These are phyloP conservation scores for Andrena flavipes DNA, from an alignment of 2,888 invertebrate genomes.

Conservation along the genomic window DNA sequence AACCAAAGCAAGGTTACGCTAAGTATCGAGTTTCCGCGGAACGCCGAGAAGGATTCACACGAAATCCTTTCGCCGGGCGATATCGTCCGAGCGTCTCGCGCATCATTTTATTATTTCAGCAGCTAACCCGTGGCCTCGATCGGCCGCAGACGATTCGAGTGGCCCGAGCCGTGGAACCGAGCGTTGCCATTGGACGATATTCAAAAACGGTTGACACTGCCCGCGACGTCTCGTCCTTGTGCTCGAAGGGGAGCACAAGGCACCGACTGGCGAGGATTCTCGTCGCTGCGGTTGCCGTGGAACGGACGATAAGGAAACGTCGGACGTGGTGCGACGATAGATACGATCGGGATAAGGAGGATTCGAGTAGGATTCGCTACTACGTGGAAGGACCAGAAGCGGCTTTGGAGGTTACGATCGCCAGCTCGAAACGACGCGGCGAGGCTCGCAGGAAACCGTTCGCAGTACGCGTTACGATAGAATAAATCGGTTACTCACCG, in stretches of 20 bases:
- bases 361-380: neutral
- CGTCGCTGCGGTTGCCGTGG: neutral
- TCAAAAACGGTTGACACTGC: conserved; percentile 64
- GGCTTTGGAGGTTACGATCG: conserved; percentile 71
- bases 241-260: neutral
- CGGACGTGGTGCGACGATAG: neutral
- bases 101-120: neutral
- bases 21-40: conserved; percentile 25
- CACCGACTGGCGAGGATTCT: neutral
- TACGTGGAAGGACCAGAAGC: conserved; percentile 58
- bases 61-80: neutral
- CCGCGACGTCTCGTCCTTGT: conserved; percentile 23
- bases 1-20: neutral
- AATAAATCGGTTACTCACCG: conserved; percentile 44
- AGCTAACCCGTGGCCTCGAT: neutral
- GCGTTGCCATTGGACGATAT: conserved; percentile 60
- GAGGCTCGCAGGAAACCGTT: conserved; percentile 23
- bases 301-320: conserved; percentile 9
- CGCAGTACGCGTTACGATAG: conserved; percentile 13
- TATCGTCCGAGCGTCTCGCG: too few species aligned
- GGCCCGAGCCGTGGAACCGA: conserved; percentile 15
- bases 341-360: conserved; percentile 2
- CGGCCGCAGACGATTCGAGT: conserved; percentile 17
- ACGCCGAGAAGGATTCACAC: neutral
- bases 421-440: conserved; percentile 35